These are phyloP conservation scores for Harpagus bidentatus DNA, from an alignment of 2,113 vertebrate species.

Conservation along the genomic window DNA sequence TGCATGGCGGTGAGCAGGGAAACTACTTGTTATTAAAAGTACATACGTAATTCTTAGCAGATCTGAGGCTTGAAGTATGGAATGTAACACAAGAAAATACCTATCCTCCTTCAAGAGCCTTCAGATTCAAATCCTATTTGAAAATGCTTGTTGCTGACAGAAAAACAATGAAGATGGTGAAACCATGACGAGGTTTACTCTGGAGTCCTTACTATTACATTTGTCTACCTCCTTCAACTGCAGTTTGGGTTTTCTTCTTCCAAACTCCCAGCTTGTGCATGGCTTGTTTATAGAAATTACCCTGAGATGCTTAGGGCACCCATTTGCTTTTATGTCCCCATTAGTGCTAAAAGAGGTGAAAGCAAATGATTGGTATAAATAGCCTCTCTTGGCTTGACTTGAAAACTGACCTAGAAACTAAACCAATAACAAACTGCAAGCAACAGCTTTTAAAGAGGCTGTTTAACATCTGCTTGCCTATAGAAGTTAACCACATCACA, in stretches of 20 bases:
- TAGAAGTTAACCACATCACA: neutral
- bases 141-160: neutral
- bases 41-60: neutral
- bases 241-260: neutral
- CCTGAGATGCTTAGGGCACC: neutral
- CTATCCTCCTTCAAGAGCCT: neutral
- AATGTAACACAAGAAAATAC: neutral
- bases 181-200: neutral
- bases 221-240: neutral
- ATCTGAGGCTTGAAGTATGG: neutral
- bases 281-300: neutral
- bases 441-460: neutral
- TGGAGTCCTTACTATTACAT: neutral
- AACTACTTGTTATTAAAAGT: neutral
- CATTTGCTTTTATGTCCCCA: neutral
- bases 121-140: neutral
- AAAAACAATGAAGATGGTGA: neutral
- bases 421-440: neutral
- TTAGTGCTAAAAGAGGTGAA: neutral
- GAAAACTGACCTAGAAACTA: slow-evolving; percentile 11
- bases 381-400: neutral
- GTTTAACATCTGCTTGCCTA: neutral
- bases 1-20: neutral
- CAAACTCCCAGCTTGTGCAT: neutral
- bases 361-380: neutral